Base-by-base conservation (phyloP, 1,140 invertebrate genomes). In the Ips nitidus region DNA sequence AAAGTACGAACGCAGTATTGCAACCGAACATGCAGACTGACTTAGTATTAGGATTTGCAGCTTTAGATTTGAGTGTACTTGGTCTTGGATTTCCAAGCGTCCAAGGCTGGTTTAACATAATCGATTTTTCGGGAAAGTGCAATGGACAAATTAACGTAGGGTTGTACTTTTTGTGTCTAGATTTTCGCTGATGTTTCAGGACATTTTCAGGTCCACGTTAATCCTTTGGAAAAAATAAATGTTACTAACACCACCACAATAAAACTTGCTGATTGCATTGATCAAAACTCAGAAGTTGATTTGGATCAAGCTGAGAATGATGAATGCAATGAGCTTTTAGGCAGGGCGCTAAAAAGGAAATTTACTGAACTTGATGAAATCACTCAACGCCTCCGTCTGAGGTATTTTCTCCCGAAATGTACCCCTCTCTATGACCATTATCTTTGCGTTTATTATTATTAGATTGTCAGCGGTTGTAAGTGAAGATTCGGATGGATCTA, bases 361-460 rank as follows among this genome's bases (percentile, higher is more conserved):
- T 83, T 87, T 43, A 84, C 81, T 0, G 87, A 88, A 77, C 66
- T 88, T 22, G 85, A 88, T 72, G 84, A 87, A 78, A 88, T 88
- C 45, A 87, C 85, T 5, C 82, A 86, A 76, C 79, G 87, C 59
- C 71, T 88, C 40, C 79, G 83, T 50, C 81, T 82, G 4, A 69
- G 67, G 67, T 63, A 40, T 6, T 61, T 58, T 5, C 36, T 55
- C 5, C 36, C 36, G 37, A 55, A 37, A 37, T 37, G 41, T 61
- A 7, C 37, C n/a, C n/a, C n/a, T n/a, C n/a, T n/a, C n/a, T n/a
- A 40, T 41, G 4, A 39, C 4, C 56, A 41, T 58, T 36, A 58
- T 8, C 40, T 1, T 39, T 3, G 2, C n/a, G 7, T 58, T 58
- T 41, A 1, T 43, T 2, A 40, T 40, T 2, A 40, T 36, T 40